These are phyloP conservation scores for Ophthalmolycus amberensis DNA, from an alignment of 2,113 vertebrate species.

Conservation along the genomic window DNA sequence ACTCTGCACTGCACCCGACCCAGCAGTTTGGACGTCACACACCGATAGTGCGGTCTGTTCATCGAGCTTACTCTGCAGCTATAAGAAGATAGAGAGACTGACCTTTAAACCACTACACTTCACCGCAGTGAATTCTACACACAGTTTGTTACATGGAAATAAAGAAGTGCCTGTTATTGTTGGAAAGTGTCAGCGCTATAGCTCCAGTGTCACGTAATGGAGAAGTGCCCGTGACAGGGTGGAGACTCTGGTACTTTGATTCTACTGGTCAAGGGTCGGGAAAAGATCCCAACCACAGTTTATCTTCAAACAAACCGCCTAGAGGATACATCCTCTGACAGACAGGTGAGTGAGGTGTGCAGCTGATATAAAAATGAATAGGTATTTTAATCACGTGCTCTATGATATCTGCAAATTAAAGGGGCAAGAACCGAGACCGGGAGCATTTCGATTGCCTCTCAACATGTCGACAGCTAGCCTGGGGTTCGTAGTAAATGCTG, in stretches of 20 bases:
- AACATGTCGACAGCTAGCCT: not conserved
- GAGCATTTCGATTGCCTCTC: not conserved
- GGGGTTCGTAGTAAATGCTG: not conserved
- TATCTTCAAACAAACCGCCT: constrained; percentile 31
- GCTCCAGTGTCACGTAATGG: not conserved
- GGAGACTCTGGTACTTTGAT: constrained; percentile 2
- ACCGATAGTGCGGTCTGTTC: constrained; percentile 49
- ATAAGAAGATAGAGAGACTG: constrained; percentile 26
- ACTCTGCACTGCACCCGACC: constrained; percentile 50
- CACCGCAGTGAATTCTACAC: not conserved
- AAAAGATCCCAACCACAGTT: constrained; percentile 7
- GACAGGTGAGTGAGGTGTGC: not conserved
- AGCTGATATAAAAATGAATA: not conserved
- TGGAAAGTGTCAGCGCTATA: not conserved
- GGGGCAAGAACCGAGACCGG: not conserved
- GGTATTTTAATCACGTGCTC: not conserved
- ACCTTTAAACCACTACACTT: constrained; percentile 31
- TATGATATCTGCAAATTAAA: not conserved
- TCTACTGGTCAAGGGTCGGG: not conserved
- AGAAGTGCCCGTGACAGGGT: not conserved
- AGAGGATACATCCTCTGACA: not conserved
- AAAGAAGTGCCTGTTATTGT: not conserved
- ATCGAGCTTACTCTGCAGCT: constrained; percentile 44
- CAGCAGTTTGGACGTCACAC: constrained; percentile 42
- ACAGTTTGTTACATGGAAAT: constrained; percentile 1